Conservation (phyloP, 2,797 vertebrate species). For the Crypturellus tataupa region DNA sequence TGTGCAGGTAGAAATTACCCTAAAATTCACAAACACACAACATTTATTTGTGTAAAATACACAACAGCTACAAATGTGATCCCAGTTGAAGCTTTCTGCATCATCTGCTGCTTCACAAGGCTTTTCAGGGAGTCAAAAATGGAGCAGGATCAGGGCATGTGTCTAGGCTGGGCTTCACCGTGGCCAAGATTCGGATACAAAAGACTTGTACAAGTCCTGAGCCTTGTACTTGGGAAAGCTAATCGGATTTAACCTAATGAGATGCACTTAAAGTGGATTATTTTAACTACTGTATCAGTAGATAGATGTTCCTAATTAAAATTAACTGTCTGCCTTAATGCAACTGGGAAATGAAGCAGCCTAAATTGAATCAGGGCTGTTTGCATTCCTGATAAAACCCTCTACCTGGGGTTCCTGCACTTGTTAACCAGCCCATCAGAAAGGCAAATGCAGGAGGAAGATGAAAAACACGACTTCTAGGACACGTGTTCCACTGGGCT, state of each 20-base stretch:
- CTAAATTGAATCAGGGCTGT: accelerated
- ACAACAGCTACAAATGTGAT: no score
- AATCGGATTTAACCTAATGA: background rate
- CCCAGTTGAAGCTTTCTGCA: background rate
- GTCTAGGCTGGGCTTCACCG: background rate
- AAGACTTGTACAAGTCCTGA: background rate
- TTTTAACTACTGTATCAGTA: background rate
- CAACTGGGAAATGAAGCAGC: background rate
- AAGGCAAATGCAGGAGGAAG: accelerated
- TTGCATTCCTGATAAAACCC: background rate
- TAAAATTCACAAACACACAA: no score
- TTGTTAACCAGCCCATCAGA: background rate
- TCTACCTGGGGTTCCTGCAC: background rate
- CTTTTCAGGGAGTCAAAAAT: background rate
- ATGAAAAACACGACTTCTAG: accelerated
- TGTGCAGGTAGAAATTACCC: background rate
- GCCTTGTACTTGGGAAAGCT: background rate
- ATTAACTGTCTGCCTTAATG: background rate
- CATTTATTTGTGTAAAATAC: background rate
- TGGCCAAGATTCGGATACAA: background rate
- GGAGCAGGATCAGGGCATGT: accelerated
- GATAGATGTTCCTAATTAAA: background rate
- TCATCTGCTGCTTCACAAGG: background rate
- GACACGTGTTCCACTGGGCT: no score
- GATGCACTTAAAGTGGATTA: background rate